A percentile compares a stretch with the other conserved stretches of the same genome.
Evolutionary conservation across 2,888 invertebrate species (phyloP).

Genomic region (Lasioglossum figueresi): DNA sequence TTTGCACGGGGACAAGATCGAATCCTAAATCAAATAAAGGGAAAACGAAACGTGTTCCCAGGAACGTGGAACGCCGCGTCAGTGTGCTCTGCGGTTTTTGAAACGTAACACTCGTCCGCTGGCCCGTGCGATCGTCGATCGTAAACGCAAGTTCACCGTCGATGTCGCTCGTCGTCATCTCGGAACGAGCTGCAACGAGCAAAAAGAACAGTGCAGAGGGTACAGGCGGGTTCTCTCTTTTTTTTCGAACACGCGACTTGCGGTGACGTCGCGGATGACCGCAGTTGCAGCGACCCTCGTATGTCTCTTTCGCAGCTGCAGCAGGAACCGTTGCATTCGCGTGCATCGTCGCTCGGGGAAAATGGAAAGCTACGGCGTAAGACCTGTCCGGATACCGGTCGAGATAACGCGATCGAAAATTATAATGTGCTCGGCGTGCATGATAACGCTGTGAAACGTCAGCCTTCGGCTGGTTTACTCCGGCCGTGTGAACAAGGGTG

Average conservation of each 20-base stretch:
- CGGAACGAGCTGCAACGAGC: neutral
- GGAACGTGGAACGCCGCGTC: conserved; percentile 55
- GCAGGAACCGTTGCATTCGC: conserved; percentile 31
- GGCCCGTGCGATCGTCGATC: conserved; percentile 67
- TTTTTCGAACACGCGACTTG: conserved; percentile 56
- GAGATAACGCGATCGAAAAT: conserved; percentile 12
- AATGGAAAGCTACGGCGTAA: conserved; percentile 34
- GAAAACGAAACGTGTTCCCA: conserved; percentile 61
- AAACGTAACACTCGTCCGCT: conserved; percentile 69
- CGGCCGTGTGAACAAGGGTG: neutral
- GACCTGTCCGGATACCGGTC: conserved; percentile 19
- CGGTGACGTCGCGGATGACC: conserved; percentile 44
- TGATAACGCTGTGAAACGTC: neutral
- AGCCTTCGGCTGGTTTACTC: neutral
- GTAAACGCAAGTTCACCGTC: conserved; percentile 60
- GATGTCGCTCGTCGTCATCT: conserved; percentile 50
- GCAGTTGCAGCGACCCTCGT: conserved; percentile 18
- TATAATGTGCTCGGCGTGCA: neutral
- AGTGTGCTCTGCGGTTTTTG: conserved; percentile 69
- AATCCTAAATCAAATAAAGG: conserved; percentile 50
- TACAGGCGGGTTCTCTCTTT: neutral
- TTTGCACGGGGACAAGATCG: conserved; percentile 22
- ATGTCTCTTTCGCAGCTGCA: conserved; percentile 34
- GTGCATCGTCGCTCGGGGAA: conserved; percentile 38
- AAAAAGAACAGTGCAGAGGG: conserved; percentile 17